A percentile compares a stretch with the other conserved stretches of the same genome.
Conservation (phyloP, 2,113 vertebrate genomes). For the Ginglymostoma cirratum region DNA sequence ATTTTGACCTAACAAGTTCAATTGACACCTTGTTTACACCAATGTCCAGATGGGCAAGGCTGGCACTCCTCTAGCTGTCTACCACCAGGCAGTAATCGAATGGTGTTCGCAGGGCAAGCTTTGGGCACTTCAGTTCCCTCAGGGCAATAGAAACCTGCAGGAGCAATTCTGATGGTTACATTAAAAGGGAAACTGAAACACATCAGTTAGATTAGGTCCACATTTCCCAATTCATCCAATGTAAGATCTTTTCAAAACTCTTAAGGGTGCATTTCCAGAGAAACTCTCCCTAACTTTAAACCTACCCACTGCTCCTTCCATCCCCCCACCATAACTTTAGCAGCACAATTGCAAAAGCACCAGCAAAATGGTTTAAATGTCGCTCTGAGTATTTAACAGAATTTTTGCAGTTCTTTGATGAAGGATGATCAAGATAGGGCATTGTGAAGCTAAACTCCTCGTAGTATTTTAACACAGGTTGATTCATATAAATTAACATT, state of each 20-base stretch:
- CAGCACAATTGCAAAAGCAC: not conserved
- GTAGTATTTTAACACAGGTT: not conserved
- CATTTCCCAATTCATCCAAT: not conserved
- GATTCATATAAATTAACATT: not conserved
- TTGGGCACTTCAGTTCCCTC: conserved; percentile 62
- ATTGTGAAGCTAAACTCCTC: not conserved
- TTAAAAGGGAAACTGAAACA: not conserved
- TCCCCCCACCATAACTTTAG: not conserved
- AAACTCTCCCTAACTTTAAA: not conserved
- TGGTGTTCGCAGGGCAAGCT: conserved; percentile 68
- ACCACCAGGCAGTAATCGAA: conserved; percentile 59
- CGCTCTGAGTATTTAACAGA: not conserved
- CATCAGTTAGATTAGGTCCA: not conserved
- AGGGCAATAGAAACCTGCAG: conserved; percentile 74
- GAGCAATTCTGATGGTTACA: conserved; percentile 26
- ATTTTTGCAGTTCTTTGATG: not conserved
- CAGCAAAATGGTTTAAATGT: not conserved
- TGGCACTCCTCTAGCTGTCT: conserved; percentile 63
- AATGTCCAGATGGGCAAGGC: conserved; percentile 66
- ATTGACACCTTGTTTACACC: conserved; percentile 72
- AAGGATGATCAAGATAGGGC: not conserved
- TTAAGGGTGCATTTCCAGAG: not conserved
- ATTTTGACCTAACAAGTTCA: not conserved
- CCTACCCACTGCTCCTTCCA: no score
- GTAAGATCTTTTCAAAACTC: not conserved